phyloP scores from a whole-genome alignment of 1,140 invertebrate species.

The Anastrepha obliqua region DNA sequence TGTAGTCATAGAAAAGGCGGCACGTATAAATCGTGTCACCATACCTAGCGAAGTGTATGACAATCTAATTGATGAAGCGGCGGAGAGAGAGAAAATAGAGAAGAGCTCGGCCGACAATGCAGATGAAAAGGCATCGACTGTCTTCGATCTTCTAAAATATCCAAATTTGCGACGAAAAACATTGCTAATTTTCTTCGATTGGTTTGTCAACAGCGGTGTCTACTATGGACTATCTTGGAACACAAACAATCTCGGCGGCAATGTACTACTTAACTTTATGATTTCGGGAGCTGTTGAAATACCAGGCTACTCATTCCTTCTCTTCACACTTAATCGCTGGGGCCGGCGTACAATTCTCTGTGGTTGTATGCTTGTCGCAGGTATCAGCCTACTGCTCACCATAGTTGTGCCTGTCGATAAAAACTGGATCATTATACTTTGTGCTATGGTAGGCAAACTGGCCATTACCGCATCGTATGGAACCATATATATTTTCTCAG shows the following conservation, averaged over 20 bases:
- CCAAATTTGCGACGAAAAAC: constrained; percentile 83
- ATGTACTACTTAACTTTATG: constrained; percentile 86
- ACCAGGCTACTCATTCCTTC: constrained; percentile 82
- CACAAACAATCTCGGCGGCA: constrained; percentile 84
- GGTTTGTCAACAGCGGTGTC: constrained; percentile 87
- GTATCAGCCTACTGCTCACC: constrained; percentile 78
- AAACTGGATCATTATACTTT: constrained; percentile 79
- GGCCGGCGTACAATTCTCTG: constrained; percentile 83
- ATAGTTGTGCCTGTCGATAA: constrained; percentile 78
- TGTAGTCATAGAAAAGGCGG: constrained; percentile 81
- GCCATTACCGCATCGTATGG: constrained; percentile 88
- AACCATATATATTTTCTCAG: constrained; percentile 87
- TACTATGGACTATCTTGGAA: constrained; percentile 91
- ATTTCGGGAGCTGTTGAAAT: constrained; percentile 86
- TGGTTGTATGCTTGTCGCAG: constrained; percentile 82
- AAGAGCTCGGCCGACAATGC: constrained; percentile 64
- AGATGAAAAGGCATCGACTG: constrained; percentile 70
- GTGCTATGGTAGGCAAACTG: constrained; percentile 89
- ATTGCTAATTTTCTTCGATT: constrained; percentile 85
- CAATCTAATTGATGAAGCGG: constrained; percentile 76
- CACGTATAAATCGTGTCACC: constrained; percentile 80
- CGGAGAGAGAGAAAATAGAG: constrained; percentile 65
- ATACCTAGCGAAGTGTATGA: constrained; percentile 79
- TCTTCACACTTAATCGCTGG: constrained; percentile 84
- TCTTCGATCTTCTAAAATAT: constrained; percentile 83